Conservation (phyloP, 2,113 vertebrate genomes). For the Rattus rattus region DNA sequence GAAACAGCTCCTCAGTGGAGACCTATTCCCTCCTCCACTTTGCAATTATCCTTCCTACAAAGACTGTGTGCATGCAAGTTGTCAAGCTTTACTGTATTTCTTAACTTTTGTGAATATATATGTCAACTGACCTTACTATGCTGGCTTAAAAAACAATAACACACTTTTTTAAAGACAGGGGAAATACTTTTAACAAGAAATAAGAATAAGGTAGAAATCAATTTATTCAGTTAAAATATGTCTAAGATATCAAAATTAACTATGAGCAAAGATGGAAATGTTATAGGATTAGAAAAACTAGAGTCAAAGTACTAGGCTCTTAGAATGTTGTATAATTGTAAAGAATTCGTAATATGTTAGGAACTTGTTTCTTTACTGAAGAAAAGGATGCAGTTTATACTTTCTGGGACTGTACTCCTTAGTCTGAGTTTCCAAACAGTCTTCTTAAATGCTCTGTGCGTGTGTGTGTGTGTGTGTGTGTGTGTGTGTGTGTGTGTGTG, state of each 20-base stretch:
- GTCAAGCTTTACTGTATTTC: background rate
- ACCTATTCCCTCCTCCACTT: background rate
- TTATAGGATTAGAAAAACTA: background rate
- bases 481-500: background rate
- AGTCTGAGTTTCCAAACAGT: background rate
- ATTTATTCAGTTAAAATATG: conserved; percentile 13
- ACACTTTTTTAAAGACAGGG: background rate
- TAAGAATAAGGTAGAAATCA: background rate
- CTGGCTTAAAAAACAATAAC: conserved; percentile 25
- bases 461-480: background rate
- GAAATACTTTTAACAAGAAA: background rate
- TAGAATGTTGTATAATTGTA: background rate
- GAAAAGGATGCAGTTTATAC: background rate
- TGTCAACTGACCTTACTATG: background rate
- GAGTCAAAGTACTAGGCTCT: conserved; percentile 27
- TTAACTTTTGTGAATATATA: background rate
- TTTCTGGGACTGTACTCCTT: background rate
- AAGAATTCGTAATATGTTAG: background rate
- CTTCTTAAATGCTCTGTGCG: background rate
- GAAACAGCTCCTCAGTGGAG: background rate
- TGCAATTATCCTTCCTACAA: background rate
- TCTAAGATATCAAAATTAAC: conserved; percentile 4
- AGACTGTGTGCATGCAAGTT: background rate
- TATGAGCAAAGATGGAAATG: background rate
- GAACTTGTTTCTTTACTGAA: background rate